These are phyloP conservation scores for Hydropsyche betteni DNA, from an alignment of 2,888 invertebrate genomes.

Conservation along the genomic window DNA sequence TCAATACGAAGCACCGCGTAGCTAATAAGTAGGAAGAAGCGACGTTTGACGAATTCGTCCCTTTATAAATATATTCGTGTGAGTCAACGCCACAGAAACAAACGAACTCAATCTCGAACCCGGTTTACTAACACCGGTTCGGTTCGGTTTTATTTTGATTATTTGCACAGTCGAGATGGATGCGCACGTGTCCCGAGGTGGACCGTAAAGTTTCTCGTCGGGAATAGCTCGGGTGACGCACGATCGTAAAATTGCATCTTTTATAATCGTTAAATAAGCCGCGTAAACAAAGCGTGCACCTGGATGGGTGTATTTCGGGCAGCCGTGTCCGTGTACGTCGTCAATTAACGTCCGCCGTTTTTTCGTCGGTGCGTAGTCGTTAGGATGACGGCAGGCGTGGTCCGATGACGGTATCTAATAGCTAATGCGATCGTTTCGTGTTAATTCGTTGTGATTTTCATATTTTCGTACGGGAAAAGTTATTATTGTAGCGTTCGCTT, in stretches of 20 bases:
- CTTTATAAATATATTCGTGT: neutral
- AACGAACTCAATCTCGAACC: neutral
- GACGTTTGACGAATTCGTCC: too few relatives aligned
- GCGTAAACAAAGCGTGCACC: too few relatives aligned
- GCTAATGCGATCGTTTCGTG: too few relatives aligned
- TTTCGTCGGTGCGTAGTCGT: conserved; percentile 3
- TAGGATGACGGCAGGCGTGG: neutral
- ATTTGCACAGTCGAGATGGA: conserved; percentile 27
- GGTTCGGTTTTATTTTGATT: conserved; percentile 18
- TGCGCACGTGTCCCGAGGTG: conserved; percentile 25
- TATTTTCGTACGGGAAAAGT: too few relatives aligned
- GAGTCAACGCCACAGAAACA: conserved; percentile 10
- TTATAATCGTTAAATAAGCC: neutral
- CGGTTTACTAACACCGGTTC: conserved; percentile 6
- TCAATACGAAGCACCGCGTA: neutral
- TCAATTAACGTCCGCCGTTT: too few relatives aligned
- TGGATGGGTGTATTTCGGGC: too few relatives aligned
- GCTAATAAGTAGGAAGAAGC: too few relatives aligned
- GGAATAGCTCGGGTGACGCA: conserved; percentile 19
- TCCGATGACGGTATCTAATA: too few relatives aligned
- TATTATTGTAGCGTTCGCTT: too few relatives aligned
- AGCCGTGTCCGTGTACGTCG: too few relatives aligned
- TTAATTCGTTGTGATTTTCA: too few relatives aligned
- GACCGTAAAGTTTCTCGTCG: neutral
- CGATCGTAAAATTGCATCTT: neutral